Evolutionary conservation across 1,140 invertebrate species (phyloP), one percentile per base, ranked within the genome.

Genomic region (Metopolophium dirhodum): DNA sequence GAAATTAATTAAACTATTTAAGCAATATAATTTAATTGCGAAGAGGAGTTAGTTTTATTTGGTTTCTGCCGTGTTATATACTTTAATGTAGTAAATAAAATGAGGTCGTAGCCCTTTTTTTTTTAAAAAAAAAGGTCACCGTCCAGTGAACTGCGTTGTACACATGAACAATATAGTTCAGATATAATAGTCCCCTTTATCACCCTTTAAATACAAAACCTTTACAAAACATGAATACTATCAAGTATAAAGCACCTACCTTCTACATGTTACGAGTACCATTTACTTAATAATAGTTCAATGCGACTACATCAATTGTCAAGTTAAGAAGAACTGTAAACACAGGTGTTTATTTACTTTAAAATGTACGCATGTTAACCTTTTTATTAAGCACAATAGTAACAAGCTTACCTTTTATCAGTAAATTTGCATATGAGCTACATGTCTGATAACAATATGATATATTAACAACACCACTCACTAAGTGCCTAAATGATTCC

Each of bases 321-420:
- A 93, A 41, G 49, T 51, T 86, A 86, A 93, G 91, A 93, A 93
- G 77, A 45, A 18, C 49, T 22, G 91, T 45, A 93, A 93, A 93
- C 77, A 93, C 91, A 93, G 91, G 91, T 93, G 91, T 93, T 93
- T 93, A 85, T 93, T 85, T 93, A 57, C 82, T 83, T 86, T 82
- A 18, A 22, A 57, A 83, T 54, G n/a, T 49, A 20, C 9, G 41
- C 41, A 45, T 68, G 51, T 54, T 30, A 23, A 23, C 51, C 82
- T 83, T 93, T 26, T 61, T 57, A 51, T 61, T 4, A 77, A 22
- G 6, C 35, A 23, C 1, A 11, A 88, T 88, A 87, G 9, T 89
- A 57, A 90, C 41, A 23, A 35, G n/a, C 87, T 9, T 89, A 37
- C 23, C 30, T n/a, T 47, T 30, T 68, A 90, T 61, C 37, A 41